Percentiles rank a stretch among this genome's conserved stretches.
Conservation (phyloP, 2,888 invertebrate species). For the Thymelicus lineola region DNA sequence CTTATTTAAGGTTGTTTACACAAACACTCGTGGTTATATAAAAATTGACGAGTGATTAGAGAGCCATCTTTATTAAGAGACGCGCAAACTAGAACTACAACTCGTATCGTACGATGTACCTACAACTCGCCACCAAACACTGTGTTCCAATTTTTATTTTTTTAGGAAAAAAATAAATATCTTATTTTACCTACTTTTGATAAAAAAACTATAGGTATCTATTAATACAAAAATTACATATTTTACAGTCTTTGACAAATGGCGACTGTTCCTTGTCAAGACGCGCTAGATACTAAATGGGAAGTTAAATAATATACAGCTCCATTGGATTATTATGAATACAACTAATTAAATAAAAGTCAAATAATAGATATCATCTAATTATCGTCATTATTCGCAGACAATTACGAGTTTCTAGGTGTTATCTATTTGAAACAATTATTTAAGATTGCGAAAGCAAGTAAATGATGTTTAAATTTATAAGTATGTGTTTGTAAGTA, state of each 20-base stretch:
- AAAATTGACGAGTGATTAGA: conserved; percentile 43
- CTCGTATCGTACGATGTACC: conserved; percentile 53
- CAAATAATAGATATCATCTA: conserved; percentile 2
- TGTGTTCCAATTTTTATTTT: conserved; percentile 42
- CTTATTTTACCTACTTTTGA: background rate
- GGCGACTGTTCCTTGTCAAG: conserved; percentile 5
- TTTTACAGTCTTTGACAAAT: background rate
- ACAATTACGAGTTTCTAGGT: background rate
- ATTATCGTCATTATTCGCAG: conserved; percentile 1
- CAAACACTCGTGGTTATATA: conserved; percentile 24
- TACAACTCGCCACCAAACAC: conserved; percentile 47
- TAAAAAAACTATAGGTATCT: background rate
- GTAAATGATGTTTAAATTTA: too few species aligned
- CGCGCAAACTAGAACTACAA: conserved; percentile 65
- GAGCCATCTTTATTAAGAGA: conserved; percentile 59
- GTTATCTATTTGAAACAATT: background rate
- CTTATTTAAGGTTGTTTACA: conserved; percentile 13
- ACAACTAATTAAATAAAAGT: background rate
- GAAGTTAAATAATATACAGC: background rate
- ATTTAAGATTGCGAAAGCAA: background rate
- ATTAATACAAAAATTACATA: background rate
- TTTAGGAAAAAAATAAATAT: conserved; percentile 10
- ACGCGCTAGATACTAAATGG: conserved; percentile 3
- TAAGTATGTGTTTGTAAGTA: too few species aligned
- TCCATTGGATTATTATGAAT: background rate